A percentile compares a stretch with the other conserved stretches of the same genome.
Conservation (phyloP, 2,797 vertebrate species). For the Onychomys arenicola region DNA sequence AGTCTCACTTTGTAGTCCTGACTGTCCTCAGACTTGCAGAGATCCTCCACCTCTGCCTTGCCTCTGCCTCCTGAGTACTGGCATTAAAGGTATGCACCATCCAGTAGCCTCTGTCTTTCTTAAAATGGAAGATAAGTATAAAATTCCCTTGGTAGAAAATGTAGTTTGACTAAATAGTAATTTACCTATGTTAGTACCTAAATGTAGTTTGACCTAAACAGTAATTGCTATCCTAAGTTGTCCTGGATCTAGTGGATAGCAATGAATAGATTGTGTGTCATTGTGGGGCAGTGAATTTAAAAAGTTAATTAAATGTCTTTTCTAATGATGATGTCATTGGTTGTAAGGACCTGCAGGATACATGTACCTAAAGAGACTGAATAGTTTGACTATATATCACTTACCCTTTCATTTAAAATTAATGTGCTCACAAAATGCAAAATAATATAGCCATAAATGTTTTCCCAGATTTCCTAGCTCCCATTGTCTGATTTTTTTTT, state of each 20-base stretch:
- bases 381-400: conserved; percentile 39
- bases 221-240: conserved; percentile 11
- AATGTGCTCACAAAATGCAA: conserved; percentile 30
- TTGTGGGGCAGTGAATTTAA: conserved; percentile 19
- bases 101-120: conserved; percentile 24
- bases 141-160: neutral
- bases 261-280: conserved; percentile 48
- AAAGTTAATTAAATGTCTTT: conserved; percentile 20
- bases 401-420: conserved; percentile 48
- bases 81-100: neutral
- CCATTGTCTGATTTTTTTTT: conserved; percentile 47
- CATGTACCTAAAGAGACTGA: conserved; percentile 19
- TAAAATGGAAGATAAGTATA: conserved; percentile 48
- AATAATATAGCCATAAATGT: neutral
- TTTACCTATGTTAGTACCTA: neutral
- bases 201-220: conserved; percentile 19
- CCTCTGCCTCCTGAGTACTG: neutral
- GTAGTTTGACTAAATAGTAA: neutral
- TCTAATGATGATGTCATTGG: conserved; percentile 13
- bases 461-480: conserved; percentile 44
- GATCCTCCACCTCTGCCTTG: neutral
- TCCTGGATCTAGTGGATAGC: conserved; percentile 9
- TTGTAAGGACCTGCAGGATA: conserved; percentile 38
- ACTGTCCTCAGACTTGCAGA: neutral
- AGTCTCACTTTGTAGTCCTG: neutral